These are phyloP conservation scores for Drosophila kurseongensis DNA, from an alignment of 1,140 invertebrate genomes.

Conservation along the genomic window DNA sequence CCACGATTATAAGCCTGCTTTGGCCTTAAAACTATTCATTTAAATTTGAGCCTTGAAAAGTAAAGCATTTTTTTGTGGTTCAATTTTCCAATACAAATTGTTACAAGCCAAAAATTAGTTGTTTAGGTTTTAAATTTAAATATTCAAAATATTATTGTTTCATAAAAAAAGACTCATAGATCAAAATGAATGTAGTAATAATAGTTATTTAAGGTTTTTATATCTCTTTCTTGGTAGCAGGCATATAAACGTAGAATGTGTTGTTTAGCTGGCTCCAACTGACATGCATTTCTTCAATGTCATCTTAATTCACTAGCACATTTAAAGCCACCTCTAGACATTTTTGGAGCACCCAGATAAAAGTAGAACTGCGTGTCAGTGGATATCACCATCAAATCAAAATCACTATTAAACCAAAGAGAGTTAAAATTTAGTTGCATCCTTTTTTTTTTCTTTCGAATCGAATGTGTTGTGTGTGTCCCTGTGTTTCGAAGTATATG, in stretches of 20 bases:
- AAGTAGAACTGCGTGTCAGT: background rate
- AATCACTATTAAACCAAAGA: constrained; percentile 3
- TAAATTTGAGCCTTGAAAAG: too few relatives aligned
- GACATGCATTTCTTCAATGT: background rate
- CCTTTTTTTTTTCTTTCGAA: constrained; percentile 20
- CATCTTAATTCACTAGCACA: too few relatives aligned
- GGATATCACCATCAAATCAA: background rate
- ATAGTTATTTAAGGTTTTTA: too few relatives aligned
- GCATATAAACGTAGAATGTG: background rate
- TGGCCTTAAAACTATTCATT: background rate
- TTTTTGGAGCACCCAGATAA: too few relatives aligned
- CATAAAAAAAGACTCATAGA: too few relatives aligned
- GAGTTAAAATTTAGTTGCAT: constrained; percentile 3
- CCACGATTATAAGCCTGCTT: constrained; percentile 2
- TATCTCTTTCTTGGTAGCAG: background rate
- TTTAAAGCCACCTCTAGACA: too few relatives aligned
- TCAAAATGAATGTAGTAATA: too few relatives aligned
- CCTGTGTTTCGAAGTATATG: constrained; percentile 13
- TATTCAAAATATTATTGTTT: too few relatives aligned
- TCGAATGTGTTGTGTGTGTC: background rate
- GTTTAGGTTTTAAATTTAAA: too few relatives aligned
- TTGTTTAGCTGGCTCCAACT: background rate
- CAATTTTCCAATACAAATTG: too few relatives aligned
- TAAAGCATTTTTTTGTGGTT: too few relatives aligned
- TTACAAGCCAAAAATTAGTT: too few relatives aligned